Conservation (phyloP, 2,113 vertebrate species). For the Burhinus bistriatus region DNA sequence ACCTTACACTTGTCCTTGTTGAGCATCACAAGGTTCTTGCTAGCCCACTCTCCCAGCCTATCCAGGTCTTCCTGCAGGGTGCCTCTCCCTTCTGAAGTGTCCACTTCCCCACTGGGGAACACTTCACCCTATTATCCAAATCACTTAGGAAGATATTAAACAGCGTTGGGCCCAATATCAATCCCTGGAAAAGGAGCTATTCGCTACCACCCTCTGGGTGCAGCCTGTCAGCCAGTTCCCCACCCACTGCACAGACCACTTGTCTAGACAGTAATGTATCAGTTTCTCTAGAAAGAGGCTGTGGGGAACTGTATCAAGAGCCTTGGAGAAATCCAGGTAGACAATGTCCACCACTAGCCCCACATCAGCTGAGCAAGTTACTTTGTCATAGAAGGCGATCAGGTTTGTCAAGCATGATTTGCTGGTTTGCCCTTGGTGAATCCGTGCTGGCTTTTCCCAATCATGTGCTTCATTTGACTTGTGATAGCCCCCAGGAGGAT, state of each 20-base stretch:
- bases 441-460: neutral
- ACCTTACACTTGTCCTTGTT: neutral
- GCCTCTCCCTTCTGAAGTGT: neutral
- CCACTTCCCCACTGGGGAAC: neutral
- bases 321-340: too few species aligned
- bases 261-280: too few species aligned
- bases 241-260: neutral
- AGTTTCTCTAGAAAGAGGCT: too few species aligned
- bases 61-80: neutral
- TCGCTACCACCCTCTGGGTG: neutral
- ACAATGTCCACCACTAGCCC: neutral
- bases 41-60: neutral
- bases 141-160: neutral
- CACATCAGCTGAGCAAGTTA: neutral
- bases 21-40: neutral
- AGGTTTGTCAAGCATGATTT: neutral
- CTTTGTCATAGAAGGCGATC: neutral
- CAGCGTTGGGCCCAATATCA: neutral
- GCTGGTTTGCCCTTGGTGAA: neutral
- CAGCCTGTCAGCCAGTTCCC: neutral
- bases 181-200: neutral
- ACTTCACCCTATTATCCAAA: neutral
- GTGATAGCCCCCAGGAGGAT: neutral
- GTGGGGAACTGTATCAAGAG: too few species aligned
- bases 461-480: neutral